These are phyloP conservation scores for Pemphredon lugubris DNA, from an alignment of 2,888 invertebrate genomes.

Conservation along the genomic window DNA sequence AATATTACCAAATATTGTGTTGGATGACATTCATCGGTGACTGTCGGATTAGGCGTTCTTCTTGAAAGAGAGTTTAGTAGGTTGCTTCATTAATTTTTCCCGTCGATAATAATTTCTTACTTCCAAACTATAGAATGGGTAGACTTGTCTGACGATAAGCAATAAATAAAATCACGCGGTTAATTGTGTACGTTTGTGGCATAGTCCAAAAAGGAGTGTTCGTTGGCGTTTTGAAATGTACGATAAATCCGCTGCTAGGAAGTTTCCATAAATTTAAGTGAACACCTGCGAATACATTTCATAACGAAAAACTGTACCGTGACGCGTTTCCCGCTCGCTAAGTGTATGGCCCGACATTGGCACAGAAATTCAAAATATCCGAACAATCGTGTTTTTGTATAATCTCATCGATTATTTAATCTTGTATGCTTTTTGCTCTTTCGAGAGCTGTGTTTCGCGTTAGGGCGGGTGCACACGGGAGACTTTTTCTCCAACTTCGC, in stretches of 20 bases:
- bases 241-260: neutral
- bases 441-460: too few species aligned
- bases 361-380: neutral
- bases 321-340: neutral
- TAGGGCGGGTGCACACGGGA: too few species aligned
- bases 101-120: too few species aligned
- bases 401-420: neutral
- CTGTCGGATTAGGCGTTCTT: neutral
- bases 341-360: neutral
- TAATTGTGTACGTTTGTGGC: too few species aligned
- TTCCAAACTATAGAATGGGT: too few species aligned
- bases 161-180: too few species aligned
- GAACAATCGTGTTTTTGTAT: neutral
- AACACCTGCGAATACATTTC: constrained; percentile 9
- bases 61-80: too few species aligned
- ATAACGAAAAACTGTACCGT: neutral
- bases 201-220: too few species aligned
- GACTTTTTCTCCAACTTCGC: too few species aligned
- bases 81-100: too few species aligned
- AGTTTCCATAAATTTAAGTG: neutral
- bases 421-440: neutral
- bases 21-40: neutral
- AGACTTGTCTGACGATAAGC: too few species aligned
- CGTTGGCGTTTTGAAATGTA: neutral
- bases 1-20: too few species aligned